Evolutionary conservation across 2,797 vertebrate species (phyloP), one percentile per base, ranked within the genome.

Genomic region (Anisognathus igniventris): DNA sequence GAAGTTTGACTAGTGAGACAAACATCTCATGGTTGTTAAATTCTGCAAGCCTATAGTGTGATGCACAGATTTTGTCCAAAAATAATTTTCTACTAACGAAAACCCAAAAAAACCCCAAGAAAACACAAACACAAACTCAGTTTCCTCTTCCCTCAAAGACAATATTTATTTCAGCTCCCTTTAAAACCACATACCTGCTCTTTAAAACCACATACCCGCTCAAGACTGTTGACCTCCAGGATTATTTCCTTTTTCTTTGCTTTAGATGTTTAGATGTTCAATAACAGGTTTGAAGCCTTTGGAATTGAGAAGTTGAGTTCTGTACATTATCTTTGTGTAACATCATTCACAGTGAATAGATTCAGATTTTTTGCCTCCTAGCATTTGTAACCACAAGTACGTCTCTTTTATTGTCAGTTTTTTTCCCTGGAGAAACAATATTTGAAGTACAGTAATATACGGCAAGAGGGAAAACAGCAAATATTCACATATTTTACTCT

Each of bases 81-180:
- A 83, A 39, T 53, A 4, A 16, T 79, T 44, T 86, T 67, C n/a
- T 2, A 0, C 13, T 42, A 15, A 53, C 33, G 44, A 61, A 5
- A 16, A 8, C 4, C 2, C 4, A 2, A 39, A 31, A 7, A 2
- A 39, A 10, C 0, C 10, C 33, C 1, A 35, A 18, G n/a, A 56
- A 27, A 6, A 7, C 7, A 35, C 31, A 78, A 57, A 37, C 11
- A 28, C 8, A 30, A 68, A 39, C 14, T 73, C 22, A 27, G 4
- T 57, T 85, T 87, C 3, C 22, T 64, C 6, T 2, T 70, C 13
- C 17, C 3, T 77, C 14, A 71, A 57, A 45, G 6, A 12, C 23
- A 75, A 2, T n/a, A 33, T 51, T 90, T 71, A 86, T 91, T 92
- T 85, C 20, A 40, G 4, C 13, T 57, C 40, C 82, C 30, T 60